Conservation (phyloP, 1,140 invertebrate genomes). For the Drosophila biarmipes region DNA sequence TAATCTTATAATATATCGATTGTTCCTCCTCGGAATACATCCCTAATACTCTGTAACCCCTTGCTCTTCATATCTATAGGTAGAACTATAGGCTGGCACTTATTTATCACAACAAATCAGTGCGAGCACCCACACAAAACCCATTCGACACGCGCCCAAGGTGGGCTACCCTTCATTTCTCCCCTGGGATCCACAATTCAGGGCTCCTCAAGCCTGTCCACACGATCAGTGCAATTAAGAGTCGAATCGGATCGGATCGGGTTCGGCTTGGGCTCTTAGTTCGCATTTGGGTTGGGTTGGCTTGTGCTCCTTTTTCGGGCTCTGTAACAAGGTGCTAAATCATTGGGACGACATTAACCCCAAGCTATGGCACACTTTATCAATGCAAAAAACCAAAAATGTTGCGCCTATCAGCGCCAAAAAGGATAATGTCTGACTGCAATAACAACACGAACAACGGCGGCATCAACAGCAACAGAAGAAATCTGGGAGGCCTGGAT, state of each 20-base stretch:
- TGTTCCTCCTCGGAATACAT: background rate
- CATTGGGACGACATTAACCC: conserved; percentile 84
- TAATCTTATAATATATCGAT: background rate
- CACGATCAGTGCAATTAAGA: conserved; percentile 81
- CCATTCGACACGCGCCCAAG: conserved; percentile 77
- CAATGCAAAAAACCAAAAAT: conserved; percentile 75
- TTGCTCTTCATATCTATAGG: background rate
- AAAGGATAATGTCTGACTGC: conserved; percentile 70
- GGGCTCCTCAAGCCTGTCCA: conserved; percentile 63
- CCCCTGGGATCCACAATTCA: conserved; percentile 8
- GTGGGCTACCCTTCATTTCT: conserved; percentile 48
- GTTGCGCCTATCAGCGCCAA: conserved; percentile 78
- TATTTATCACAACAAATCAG: conserved; percentile 83
- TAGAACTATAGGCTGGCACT: conserved; percentile 65
- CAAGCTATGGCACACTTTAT: conserved; percentile 84
- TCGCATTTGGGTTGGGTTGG: background rate
- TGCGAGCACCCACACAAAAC: conserved; percentile 81
- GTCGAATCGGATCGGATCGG: conserved; percentile 58
- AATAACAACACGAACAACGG: conserved; percentile 51
- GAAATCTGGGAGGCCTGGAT: conserved; percentile 45
- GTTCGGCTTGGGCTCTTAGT: conserved; percentile 26
- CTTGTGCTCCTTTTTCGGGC: conserved; percentile 17
- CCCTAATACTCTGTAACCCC: background rate
- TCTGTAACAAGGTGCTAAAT: conserved; percentile 84
- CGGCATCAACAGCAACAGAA: conserved; percentile 40